Percentiles rank a stretch among this genome's conserved stretches.
Evolutionary conservation across 2,113 vertebrate genomes (phyloP).

Genomic region (Mionectes macconnelli): DNA sequence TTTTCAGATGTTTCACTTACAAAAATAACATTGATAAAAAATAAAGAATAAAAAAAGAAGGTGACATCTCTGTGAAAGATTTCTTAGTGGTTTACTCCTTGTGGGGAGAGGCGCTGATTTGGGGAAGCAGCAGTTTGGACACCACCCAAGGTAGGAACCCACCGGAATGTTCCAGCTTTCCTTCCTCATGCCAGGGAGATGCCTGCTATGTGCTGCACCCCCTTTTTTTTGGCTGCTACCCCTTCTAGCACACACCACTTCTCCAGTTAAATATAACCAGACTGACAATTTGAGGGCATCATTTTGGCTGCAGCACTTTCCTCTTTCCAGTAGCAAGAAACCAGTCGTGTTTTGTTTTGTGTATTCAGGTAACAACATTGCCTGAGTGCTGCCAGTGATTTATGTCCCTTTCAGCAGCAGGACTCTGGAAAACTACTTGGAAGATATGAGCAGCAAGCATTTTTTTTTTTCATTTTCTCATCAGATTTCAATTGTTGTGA

Average conservation of each 20-base stretch:
- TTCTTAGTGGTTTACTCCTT: not conserved
- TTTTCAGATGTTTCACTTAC: not conserved
- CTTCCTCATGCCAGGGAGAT: not conserved
- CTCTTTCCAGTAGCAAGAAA: slow-evolving; percentile 28
- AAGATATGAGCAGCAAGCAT: slow-evolving; percentile 23
- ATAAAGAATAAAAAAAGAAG: not conserved
- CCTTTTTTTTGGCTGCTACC: not conserved
- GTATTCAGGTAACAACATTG: not conserved
- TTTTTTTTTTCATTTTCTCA: slow-evolving; percentile 72
- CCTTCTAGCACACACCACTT: accelerated
- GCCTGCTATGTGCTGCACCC: not conserved
- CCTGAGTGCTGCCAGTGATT: slow-evolving; percentile 44
- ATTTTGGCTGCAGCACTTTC: not conserved
- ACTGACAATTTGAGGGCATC: not conserved
- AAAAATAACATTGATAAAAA: not conserved
- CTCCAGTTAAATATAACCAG: not conserved
- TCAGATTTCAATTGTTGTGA: slow-evolving; percentile 69
- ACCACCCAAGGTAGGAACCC: not conserved
- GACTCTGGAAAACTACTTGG: slow-evolving; percentile 74
- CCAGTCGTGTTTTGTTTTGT: not conserved
- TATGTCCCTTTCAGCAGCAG: slow-evolving; percentile 31
- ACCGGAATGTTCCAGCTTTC: not conserved
- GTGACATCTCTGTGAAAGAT: not conserved
- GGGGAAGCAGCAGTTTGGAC: not conserved
- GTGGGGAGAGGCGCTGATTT: accelerated